Percentiles rank a stretch among this genome's conserved stretches.
phyloP scores from a whole-genome alignment of 2,888 invertebrate genomes.

The Falcaria lacertinaria region DNA sequence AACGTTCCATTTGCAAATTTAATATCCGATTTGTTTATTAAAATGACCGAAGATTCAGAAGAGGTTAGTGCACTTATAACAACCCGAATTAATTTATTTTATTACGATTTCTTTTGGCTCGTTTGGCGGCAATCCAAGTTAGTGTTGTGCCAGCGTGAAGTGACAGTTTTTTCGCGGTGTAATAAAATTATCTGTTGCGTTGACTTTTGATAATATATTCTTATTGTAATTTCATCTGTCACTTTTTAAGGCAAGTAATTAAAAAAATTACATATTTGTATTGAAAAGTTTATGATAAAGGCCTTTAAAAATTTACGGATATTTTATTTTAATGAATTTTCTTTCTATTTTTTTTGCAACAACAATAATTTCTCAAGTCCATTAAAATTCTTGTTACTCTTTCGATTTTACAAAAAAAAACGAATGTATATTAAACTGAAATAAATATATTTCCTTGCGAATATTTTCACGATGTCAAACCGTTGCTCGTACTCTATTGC shows the following conservation, averaged over 20 bases:
- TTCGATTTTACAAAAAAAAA: too few species aligned
- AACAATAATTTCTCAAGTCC: too few species aligned
- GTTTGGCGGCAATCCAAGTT: constrained; percentile 26
- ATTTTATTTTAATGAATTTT: too few species aligned
- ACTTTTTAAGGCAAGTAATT: too few species aligned
- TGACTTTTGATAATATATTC: not conserved
- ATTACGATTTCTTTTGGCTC: constrained; percentile 9
- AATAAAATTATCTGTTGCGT: not conserved
- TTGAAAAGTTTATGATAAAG: too few species aligned
- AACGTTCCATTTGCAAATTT: constrained; percentile 4
- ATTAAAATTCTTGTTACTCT: too few species aligned
- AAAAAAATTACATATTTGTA: too few species aligned
- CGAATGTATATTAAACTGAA: too few species aligned
- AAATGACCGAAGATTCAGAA: constrained; percentile 32
- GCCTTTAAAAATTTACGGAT: too few species aligned
- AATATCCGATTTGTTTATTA: constrained; percentile 8
- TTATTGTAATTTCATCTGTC: too few species aligned
- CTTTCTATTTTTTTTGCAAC: too few species aligned
- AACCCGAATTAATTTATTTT: constrained; percentile 18
- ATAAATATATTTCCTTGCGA: not conserved
- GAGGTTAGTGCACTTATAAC: constrained; percentile 43
- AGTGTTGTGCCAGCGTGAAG: constrained; percentile 3
- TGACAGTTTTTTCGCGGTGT: not conserved
- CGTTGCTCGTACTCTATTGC: too few species aligned
- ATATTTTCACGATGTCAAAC: not conserved